These are phyloP conservation scores for Barypeithes pellucidus DNA, from an alignment of 2,888 invertebrate species.

Conservation along the genomic window DNA sequence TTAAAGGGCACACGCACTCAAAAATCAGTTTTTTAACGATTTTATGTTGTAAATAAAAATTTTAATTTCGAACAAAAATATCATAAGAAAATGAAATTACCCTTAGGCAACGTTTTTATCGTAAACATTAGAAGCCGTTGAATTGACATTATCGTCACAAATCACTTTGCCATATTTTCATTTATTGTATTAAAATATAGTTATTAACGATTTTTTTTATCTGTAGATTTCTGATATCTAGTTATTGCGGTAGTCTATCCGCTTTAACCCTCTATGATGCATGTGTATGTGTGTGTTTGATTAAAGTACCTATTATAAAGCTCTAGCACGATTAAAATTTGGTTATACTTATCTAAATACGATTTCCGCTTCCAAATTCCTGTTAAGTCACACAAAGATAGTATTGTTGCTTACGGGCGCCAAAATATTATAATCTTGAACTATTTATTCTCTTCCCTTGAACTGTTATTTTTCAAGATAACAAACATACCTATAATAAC, in stretches of 20 bases:
- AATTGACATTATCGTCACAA: too few relatives aligned
- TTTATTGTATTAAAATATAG: not conserved
- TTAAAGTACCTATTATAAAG: slow-evolving; percentile 20
- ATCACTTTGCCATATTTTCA: not conserved
- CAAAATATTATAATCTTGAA: slow-evolving; percentile 38
- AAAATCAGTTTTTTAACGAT: too few relatives aligned
- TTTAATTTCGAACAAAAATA: too few relatives aligned
- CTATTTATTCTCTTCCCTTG: slow-evolving; percentile 34
- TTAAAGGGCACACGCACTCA: too few relatives aligned
- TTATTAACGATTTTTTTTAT: slow-evolving; percentile 6
- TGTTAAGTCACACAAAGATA: slow-evolving; percentile 31
- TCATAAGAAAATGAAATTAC: too few relatives aligned
- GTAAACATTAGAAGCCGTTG: too few relatives aligned
- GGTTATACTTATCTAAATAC: slow-evolving; percentile 29
- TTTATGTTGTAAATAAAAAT: too few relatives aligned
- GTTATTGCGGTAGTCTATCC: slow-evolving; percentile 26
- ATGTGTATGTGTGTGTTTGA: slow-evolving; percentile 9
- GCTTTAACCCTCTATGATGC: slow-evolving; percentile 29
- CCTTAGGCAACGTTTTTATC: too few relatives aligned
- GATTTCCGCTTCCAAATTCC: slow-evolving; percentile 36
- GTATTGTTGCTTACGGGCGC: slow-evolving; percentile 33
- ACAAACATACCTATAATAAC: slow-evolving; percentile 40
- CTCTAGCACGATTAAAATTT: slow-evolving; percentile 23
- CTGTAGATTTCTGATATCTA: slow-evolving; percentile 18
- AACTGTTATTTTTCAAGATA: slow-evolving; percentile 39